Conservation (phyloP, 2,113 vertebrate genomes). For the Eira barbara region DNA sequence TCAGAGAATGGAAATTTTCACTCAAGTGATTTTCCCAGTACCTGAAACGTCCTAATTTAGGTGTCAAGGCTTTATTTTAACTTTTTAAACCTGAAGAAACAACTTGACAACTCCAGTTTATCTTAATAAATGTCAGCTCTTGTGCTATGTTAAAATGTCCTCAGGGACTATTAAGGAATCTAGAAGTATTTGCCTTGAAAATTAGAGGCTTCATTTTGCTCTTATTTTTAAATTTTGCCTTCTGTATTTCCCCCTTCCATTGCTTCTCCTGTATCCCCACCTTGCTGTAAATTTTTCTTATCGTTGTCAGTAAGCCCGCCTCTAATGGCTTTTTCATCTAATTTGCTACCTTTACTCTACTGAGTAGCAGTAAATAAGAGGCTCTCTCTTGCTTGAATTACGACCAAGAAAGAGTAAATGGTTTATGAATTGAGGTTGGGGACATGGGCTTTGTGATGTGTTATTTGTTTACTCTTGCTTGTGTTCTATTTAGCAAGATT, state of each 20-base stretch:
- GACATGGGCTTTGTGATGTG: neutral
- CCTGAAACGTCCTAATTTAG: neutral
- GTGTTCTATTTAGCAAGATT: neutral
- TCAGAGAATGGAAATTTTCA: neutral
- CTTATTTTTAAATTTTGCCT: neutral
- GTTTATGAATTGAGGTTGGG: neutral
- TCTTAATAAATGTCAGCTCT: neutral
- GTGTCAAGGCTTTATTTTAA: neutral
- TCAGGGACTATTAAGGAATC: neutral
- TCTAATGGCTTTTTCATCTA: neutral
- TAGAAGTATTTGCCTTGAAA: neutral
- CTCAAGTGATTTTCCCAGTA: neutral
- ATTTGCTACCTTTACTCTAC: neutral
- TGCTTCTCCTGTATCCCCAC: neutral
- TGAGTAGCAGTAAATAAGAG: neutral
- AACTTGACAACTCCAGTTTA: neutral
- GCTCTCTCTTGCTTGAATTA: neutral
- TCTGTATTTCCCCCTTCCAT: neutral
- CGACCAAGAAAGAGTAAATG: neutral
- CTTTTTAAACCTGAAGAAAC: constrained; percentile 30
- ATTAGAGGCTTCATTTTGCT: neutral
- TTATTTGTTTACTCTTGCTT: neutral
- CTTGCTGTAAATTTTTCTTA: neutral
- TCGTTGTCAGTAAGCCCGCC: neutral
- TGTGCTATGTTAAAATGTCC: neutral